phyloP scores from a whole-genome alignment of 30 jellyfish, hydroid and myxozoan species.

The Cassiopea andromeda region DNA sequence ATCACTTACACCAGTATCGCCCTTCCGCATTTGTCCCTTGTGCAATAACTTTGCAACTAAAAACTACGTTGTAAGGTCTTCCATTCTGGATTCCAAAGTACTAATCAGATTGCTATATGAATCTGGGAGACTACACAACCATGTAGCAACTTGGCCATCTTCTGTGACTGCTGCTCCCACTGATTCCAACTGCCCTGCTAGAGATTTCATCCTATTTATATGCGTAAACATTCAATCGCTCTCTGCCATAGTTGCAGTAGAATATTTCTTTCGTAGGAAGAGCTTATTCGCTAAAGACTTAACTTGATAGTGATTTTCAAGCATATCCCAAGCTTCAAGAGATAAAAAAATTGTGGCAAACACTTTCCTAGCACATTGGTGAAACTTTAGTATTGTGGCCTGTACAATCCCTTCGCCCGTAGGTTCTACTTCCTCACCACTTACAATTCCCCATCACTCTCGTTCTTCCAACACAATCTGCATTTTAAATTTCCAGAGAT shows the following conservation, averaged over 20 bases:
- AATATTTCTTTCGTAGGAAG: constrained; percentile 17
- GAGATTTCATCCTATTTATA: constrained; percentile 22
- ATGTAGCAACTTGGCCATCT: constrained; percentile 35
- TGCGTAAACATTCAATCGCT: constrained; percentile 4
- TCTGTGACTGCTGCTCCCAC: constrained; percentile 15
- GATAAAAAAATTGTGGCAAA: neutral
- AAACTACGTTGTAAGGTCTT: constrained; percentile 5
- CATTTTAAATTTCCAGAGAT: constrained; percentile 25
- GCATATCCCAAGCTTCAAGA: constrained; percentile 11
- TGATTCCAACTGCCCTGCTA: constrained; percentile 29
- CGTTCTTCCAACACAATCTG: neutral
- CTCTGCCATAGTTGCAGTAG: constrained; percentile 11
- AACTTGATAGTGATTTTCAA: constrained; percentile 18
- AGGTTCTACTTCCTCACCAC: constrained; percentile 18
- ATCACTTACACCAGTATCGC: neutral
- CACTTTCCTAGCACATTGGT: neutral
- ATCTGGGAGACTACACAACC: constrained; percentile 42
- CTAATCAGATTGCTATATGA: constrained; percentile 23
- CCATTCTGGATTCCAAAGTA: constrained; percentile 26
- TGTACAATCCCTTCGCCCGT: neutral
- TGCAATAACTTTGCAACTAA: constrained; percentile 11
- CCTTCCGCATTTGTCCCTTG: constrained; percentile 14
- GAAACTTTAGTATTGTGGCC: neutral
- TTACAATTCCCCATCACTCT: neutral
- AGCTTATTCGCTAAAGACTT: constrained; percentile 35